Conservation (phyloP, 2,888 invertebrate species). For the Erebia ligea region DNA sequence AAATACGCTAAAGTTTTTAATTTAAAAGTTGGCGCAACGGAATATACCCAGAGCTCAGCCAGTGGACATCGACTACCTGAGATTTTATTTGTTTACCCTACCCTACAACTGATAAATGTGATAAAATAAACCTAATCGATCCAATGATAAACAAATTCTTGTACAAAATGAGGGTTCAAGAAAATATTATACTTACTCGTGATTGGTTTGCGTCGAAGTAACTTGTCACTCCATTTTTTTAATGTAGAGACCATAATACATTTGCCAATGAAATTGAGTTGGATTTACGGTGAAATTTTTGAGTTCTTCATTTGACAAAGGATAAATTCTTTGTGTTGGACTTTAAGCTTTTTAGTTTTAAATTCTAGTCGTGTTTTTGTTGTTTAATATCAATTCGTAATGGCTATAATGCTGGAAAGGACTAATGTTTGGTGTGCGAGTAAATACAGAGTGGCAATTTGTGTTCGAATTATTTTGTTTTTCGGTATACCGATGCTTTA, state of each 20-base stretch:
- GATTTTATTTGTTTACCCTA: constrained; percentile 59
- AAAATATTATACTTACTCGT: constrained; percentile 49
- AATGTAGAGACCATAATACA: constrained; percentile 33
- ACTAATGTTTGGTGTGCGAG: constrained; percentile 57
- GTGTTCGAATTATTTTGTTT: constrained; percentile 63
- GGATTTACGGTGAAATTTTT: constrained; percentile 66
- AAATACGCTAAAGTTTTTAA: constrained; percentile 18
- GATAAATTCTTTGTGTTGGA: constrained; percentile 39
- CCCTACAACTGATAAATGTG: constrained; percentile 45
- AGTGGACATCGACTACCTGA: constrained; percentile 43
- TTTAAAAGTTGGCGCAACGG: constrained; percentile 28
- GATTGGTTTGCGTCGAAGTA: constrained; percentile 43
- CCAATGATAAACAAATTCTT: constrained; percentile 61
- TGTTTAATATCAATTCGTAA: constrained; percentile 48
- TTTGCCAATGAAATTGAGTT: constrained; percentile 61
- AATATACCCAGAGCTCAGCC: constrained; percentile 35
- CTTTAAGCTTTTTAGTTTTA: constrained; percentile 19
- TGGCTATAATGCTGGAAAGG: constrained; percentile 76
- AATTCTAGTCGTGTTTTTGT: constrained; percentile 42
- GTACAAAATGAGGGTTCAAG: constrained; percentile 43
- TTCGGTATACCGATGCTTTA: constrained; percentile 64
- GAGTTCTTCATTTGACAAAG: constrained; percentile 75
- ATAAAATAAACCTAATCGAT: constrained; percentile 47
- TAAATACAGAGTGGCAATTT: constrained; percentile 56
- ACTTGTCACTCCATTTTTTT: constrained; percentile 47